Percentiles rank a stretch among this genome's conserved stretches.
phyloP scores from a whole-genome alignment of 2,888 invertebrate species.

The Volucella inanis region DNA sequence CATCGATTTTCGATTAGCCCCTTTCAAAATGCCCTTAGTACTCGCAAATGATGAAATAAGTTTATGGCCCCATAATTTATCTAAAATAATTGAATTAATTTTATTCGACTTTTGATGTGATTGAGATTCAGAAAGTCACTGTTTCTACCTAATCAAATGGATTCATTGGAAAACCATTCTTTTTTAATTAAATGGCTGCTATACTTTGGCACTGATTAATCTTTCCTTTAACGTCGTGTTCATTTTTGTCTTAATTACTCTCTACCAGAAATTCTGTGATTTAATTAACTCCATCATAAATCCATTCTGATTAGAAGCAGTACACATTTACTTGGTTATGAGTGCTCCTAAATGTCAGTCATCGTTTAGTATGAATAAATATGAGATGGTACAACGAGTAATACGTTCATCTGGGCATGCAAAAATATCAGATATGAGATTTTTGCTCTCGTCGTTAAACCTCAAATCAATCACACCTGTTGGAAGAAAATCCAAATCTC shows the following conservation, averaged over 20 bases:
- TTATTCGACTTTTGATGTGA: conserved; percentile 24
- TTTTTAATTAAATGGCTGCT: neutral
- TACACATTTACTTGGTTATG: conserved; percentile 53
- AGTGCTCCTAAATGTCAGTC: conserved; percentile 18
- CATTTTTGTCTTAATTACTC: conserved; percentile 5
- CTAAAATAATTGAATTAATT: conserved; percentile 49
- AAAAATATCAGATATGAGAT: conserved; percentile 37
- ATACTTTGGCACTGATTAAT: neutral
- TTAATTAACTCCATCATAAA: conserved; percentile 49
- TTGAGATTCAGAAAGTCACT: conserved; percentile 23
- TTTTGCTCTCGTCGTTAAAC: conserved; percentile 43
- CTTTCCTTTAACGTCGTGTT: neutral
- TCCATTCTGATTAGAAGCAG: conserved; percentile 35
- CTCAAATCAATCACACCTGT: conserved; percentile 62
- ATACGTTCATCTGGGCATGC: neutral
- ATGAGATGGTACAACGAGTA: neutral
- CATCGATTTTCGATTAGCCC: conserved; percentile 55
- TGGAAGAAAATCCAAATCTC: conserved; percentile 52
- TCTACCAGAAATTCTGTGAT: conserved; percentile 39
- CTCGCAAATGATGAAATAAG: neutral
- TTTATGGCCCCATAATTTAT: conserved; percentile 40
- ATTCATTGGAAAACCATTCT: conserved; percentile 12
- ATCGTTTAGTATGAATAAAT: neutral
- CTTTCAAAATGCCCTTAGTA: neutral
- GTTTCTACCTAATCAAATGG: neutral